Evolutionary conservation across 2,113 vertebrate species (phyloP).

Genomic region (Parotia lawesii): DNA sequence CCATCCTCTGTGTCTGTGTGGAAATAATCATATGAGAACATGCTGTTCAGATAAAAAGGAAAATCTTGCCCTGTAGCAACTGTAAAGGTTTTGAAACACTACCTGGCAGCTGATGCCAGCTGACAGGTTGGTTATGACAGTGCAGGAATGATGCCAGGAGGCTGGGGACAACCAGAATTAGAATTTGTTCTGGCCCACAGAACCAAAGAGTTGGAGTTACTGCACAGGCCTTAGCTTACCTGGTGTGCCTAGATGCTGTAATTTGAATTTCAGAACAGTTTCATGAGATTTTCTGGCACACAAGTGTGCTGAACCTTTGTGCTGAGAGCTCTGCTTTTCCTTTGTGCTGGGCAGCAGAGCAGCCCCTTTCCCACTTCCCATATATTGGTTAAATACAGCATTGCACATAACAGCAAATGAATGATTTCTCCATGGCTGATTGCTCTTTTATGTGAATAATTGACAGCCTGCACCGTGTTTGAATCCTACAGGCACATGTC

Average conservation of each 20-base stretch:
- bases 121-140: neutral
- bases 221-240: neutral
- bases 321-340: neutral
- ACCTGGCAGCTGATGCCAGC: neutral
- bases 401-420: neutral
- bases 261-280: neutral
- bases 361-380: neutral
- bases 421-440: neutral
- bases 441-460: constrained; percentile 43
- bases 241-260: neutral
- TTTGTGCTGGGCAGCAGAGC: neutral
- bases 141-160: neutral
- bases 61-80: neutral
- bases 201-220: neutral
- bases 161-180: neutral
- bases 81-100: neutral
- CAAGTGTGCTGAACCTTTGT: neutral
- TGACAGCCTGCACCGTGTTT: neutral
- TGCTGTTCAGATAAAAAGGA: neutral
- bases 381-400: neutral
- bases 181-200: neutral
- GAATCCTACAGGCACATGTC: neutral
- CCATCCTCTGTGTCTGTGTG: neutral
- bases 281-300: neutral
- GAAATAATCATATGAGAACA: neutral